Conservation (phyloP, 1,140 invertebrate genomes). For the Megalopta genalis region DNA sequence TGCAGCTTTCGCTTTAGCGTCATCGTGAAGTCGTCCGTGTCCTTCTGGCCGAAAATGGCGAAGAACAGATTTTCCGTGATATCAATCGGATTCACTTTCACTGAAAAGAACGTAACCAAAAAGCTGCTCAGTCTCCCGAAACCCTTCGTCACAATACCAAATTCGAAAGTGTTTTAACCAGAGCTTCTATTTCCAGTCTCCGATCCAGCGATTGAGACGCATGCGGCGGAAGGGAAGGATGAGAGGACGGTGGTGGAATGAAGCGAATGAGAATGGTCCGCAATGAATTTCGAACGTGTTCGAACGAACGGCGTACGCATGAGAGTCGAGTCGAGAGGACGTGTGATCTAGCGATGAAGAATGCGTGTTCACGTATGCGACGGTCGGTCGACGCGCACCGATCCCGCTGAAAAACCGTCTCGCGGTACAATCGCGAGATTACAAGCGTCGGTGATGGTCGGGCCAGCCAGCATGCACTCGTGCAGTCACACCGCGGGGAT, state of each 20-base stretch:
- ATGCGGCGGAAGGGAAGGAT: constrained; percentile 20
- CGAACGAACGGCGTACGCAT: not conserved
- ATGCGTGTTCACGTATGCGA: constrained; percentile 15
- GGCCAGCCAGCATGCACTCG: constrained; percentile 1
- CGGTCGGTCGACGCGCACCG: constrained; percentile 29
- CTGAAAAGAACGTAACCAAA: constrained; percentile 84
- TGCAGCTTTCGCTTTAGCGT: constrained; percentile 77
- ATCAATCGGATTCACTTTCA: constrained; percentile 91
- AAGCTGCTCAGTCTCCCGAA: not conserved
- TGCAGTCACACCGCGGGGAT: not conserved
- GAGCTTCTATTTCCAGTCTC: not conserved
- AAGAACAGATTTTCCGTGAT: constrained; percentile 99
- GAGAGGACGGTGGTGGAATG: not conserved
- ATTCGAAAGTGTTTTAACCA: too few relatives aligned
- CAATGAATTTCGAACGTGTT: constrained; percentile 2
- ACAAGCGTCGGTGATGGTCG: constrained; percentile 28
- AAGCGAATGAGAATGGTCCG: not conserved
- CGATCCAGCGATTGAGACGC: not conserved
- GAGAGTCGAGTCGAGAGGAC: not conserved
- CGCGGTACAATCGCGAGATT: not conserved
- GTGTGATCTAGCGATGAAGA: constrained; percentile 6
- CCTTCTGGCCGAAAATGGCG: constrained; percentile 98
- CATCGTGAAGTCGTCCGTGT: constrained; percentile 88
- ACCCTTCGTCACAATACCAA: too few relatives aligned
- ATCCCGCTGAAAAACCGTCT: constrained; percentile 21